Conservation (phyloP, 2,113 vertebrate genomes). For the Galemys pyrenaicus region DNA sequence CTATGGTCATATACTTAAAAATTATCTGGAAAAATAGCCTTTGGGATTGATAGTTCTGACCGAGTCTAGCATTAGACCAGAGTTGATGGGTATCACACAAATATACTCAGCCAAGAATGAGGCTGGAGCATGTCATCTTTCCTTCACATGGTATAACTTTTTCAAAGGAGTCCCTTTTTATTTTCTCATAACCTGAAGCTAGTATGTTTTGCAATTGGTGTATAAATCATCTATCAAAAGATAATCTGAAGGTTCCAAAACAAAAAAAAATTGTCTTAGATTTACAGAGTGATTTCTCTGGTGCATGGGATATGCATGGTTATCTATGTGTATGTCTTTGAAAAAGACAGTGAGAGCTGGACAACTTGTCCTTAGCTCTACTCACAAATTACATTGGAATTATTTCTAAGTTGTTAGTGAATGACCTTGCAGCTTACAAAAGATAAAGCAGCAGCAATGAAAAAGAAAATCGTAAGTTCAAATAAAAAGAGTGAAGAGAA, state of each 20-base stretch:
- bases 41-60: background rate
- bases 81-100: background rate
- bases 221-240: background rate
- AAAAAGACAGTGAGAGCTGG: background rate
- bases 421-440: background rate
- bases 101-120: background rate
- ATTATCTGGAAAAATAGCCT: slow-evolving; percentile 12
- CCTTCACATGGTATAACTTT: background rate
- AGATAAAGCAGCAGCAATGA: background rate
- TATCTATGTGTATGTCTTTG: background rate
- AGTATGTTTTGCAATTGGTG: background rate
- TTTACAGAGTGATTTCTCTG: background rate
- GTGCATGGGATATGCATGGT: background rate
- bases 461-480: background rate
- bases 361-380: background rate
- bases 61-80: background rate
- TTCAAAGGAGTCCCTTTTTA: background rate
- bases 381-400: background rate
- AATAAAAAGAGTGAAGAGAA: background rate
- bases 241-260: background rate
- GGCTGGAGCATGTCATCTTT: background rate
- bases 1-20: background rate
- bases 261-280: background rate
- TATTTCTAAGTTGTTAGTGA: background rate
- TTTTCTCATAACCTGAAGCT: background rate